Evolutionary conservation across 2,888 invertebrate genomes (phyloP).

Genomic region (Ischnura elegans): DNA sequence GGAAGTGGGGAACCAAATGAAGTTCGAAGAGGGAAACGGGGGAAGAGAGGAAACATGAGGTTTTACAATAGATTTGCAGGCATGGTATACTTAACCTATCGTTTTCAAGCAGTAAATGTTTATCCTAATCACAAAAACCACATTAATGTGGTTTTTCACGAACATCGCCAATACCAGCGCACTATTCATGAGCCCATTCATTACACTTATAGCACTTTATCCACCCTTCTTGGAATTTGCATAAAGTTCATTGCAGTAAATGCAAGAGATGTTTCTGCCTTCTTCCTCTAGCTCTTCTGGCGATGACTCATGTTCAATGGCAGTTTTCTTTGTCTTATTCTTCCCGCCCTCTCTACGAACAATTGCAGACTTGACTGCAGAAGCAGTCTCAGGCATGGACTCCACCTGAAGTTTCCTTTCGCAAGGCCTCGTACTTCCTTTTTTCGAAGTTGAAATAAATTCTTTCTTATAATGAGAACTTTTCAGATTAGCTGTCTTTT

Average conservation of each 20-base stretch:
- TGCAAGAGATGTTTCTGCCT: constrained; percentile 11
- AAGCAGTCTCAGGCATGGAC: background rate
- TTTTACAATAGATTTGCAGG: no score
- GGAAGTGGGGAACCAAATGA: no score
- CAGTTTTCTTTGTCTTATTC: background rate
- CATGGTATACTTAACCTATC: no score
- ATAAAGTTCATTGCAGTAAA: constrained; percentile 70
- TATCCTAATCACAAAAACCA: no score
- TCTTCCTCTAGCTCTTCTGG: background rate
- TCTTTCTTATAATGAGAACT: background rate
- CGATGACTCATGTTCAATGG: background rate
- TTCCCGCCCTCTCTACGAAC: background rate
- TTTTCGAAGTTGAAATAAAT: background rate
- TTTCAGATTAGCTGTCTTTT: background rate
- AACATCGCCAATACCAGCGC: constrained; percentile 69
- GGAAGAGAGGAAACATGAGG: no score
- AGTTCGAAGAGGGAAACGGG: no score
- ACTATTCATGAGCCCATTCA: constrained; percentile 71
- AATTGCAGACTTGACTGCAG: background rate
- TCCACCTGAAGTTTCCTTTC: background rate
- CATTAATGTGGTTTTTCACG: no score
- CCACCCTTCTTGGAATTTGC: constrained; percentile 71
- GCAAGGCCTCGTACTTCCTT: background rate
- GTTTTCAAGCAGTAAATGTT: no score
- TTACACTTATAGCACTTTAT: constrained; percentile 69